These are phyloP conservation scores for Falco punctatus DNA, from an alignment of 2,113 vertebrate genomes.

Conservation along the genomic window DNA sequence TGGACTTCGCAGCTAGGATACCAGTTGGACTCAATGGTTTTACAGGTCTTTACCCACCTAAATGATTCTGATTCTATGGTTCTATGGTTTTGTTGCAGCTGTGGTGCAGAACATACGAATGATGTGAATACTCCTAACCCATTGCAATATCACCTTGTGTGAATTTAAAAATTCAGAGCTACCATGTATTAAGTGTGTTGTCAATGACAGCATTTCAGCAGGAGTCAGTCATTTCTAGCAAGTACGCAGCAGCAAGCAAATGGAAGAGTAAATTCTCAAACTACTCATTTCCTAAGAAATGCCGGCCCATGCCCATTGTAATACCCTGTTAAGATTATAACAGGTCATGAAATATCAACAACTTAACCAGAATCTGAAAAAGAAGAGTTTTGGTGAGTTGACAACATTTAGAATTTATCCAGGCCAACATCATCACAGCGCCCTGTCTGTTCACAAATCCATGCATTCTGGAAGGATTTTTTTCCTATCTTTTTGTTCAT, in stretches of 20 bases:
- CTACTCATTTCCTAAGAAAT: not conserved
- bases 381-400: not conserved
- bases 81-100: not conserved
- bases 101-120: not conserved
- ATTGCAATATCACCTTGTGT: not conserved
- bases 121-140: not conserved
- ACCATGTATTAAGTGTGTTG: not conserved
- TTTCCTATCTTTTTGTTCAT: not conserved
- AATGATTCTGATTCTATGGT: no score
- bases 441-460: not conserved
- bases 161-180: not conserved
- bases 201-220: not conserved
- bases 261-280: not conserved
- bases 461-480: not conserved
- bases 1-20: no score
- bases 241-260: not conserved
- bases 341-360: not conserved
- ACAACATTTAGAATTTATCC: not conserved
- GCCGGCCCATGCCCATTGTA: not conserved
- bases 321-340: not conserved
- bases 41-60: no score
- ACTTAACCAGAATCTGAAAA: not conserved
- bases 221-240: not conserved
- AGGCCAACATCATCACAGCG: not conserved
- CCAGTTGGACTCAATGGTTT: no score